phyloP scores from a whole-genome alignment of 2,888 invertebrate species.

The Pelosia muscerda region DNA sequence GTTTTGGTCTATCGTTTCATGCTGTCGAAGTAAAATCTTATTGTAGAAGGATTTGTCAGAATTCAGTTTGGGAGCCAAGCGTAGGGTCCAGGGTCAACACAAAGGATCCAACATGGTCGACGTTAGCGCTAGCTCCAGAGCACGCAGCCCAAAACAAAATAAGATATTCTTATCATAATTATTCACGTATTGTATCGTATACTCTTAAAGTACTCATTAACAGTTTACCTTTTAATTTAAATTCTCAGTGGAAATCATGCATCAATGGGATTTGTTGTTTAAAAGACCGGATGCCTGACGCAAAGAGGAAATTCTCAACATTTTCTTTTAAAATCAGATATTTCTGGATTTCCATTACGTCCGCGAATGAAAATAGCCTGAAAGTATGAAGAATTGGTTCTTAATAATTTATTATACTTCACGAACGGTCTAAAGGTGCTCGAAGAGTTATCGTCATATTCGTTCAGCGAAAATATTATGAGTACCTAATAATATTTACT shows the following conservation, averaged over 20 bases:
- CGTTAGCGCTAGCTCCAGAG: no score
- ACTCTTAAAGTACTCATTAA: no score
- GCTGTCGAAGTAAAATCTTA: no score
- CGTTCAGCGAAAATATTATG: conserved; percentile 5
- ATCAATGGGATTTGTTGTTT: background rate
- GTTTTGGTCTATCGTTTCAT: no score
- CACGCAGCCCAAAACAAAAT: no score
- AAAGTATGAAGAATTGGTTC: conserved; percentile 2
- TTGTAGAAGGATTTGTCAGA: no score
- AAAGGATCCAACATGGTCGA: no score
- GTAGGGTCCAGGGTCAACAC: no score
- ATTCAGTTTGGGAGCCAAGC: no score
- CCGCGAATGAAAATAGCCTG: conserved; percentile 3
- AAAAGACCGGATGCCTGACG: conserved; percentile 21
- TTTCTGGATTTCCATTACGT: background rate
- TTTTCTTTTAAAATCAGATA: conserved; percentile 12
- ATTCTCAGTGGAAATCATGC: background rate
- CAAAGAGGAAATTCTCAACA: conserved; percentile 17
- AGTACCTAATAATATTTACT: background rate
- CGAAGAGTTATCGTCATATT: background rate
- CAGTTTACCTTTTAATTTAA: background rate
- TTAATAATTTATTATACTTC: conserved; percentile 1
- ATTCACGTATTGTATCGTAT: no score
- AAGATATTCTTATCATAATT: no score
- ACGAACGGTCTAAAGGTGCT: background rate